Percentiles rank a stretch among this genome's conserved stretches.
Evolutionary conservation across 2,797 vertebrate species (phyloP).

Genomic region (Enoplosus armatus): DNA sequence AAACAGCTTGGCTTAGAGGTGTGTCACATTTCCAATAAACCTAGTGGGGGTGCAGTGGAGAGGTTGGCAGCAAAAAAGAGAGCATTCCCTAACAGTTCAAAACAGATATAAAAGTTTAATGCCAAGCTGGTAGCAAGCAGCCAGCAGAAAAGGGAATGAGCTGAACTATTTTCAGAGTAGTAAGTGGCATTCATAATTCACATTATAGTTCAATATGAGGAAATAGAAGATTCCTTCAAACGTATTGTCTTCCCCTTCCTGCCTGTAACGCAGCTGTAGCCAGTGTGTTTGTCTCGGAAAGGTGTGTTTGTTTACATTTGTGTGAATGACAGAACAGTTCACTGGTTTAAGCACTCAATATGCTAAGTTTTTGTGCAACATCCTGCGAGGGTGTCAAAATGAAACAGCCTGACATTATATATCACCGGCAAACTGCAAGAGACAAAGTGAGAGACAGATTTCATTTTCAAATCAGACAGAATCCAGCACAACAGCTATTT

Average conservation of each 20-base stretch:
- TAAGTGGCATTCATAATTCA: constrained; percentile 83
- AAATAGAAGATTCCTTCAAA: constrained; percentile 58
- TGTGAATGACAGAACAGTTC: constrained; percentile 63
- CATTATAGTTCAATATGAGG: constrained; percentile 76
- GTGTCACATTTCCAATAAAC: constrained; percentile 65
- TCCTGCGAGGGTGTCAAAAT: constrained; percentile 34
- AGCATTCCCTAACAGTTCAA: constrained; percentile 69
- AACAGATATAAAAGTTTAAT: constrained; percentile 84
- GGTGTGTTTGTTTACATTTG: constrained; percentile 49
- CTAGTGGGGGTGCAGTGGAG: constrained; percentile 47
- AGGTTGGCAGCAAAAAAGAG: constrained; percentile 57
- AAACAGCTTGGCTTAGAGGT: constrained; percentile 53
- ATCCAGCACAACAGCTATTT: constrained; percentile 25
- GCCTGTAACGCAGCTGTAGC: constrained; percentile 38
- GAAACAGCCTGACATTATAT: constrained; percentile 25
- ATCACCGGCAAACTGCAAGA: constrained; percentile 32
- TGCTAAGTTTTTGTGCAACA: constrained; percentile 25
- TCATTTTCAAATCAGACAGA: constrained; percentile 59
- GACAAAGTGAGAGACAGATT: constrained; percentile 61
- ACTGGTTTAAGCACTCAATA: constrained; percentile 58
- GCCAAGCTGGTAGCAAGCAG: constrained; percentile 70
- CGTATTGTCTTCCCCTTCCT: constrained; percentile 38
- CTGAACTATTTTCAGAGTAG: constrained; percentile 77
- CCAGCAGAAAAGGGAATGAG: constrained; percentile 69
- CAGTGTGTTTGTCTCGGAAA: constrained; percentile 20